Evolutionary conservation across 2,113 vertebrate species (phyloP).

Genomic region (Lampris incognitus): DNA sequence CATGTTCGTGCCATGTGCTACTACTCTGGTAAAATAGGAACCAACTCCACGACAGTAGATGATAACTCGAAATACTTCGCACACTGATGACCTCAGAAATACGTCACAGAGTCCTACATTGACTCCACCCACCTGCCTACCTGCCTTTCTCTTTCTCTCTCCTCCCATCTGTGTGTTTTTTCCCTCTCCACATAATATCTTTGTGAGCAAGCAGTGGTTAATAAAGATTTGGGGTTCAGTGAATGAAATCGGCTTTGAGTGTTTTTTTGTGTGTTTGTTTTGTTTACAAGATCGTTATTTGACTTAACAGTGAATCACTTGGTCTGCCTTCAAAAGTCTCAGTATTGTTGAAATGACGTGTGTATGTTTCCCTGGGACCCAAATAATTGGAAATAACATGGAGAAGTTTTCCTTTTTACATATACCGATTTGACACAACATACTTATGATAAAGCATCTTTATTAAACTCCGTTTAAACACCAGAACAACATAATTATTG

Average conservation of each 20-base stretch:
- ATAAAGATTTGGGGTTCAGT: slow-evolving; percentile 87
- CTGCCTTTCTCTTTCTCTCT: slow-evolving; percentile 71
- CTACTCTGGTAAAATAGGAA: slow-evolving; percentile 51
- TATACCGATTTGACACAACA: no score
- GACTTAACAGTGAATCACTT: no score
- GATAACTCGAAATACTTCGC: slow-evolving; percentile 23
- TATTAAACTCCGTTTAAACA: no score
- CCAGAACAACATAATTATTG: no score
- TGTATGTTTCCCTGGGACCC: no score
- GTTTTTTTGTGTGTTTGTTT: background rate
- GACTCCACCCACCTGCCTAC: slow-evolving; percentile 47
- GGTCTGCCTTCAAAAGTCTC: no score
- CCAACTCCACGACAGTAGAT: slow-evolving; percentile 43
- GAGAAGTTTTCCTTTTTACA: no score
- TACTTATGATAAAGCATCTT: no score
- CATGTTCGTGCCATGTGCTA: slow-evolving; percentile 58
- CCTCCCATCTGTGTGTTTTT: slow-evolving; percentile 77
- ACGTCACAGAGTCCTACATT: slow-evolving; percentile 43
- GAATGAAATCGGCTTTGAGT: slow-evolving; percentile 62
- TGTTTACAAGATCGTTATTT: no score
- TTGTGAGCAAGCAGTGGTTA: slow-evolving; percentile 86
- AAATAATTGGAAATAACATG: no score
- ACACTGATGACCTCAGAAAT: slow-evolving; percentile 23
- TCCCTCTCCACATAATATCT: slow-evolving; percentile 78
- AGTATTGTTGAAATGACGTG: no score